Evolutionary conservation across 2,113 vertebrate genomes (phyloP).

Genomic region (Antechinus flavipes): DNA sequence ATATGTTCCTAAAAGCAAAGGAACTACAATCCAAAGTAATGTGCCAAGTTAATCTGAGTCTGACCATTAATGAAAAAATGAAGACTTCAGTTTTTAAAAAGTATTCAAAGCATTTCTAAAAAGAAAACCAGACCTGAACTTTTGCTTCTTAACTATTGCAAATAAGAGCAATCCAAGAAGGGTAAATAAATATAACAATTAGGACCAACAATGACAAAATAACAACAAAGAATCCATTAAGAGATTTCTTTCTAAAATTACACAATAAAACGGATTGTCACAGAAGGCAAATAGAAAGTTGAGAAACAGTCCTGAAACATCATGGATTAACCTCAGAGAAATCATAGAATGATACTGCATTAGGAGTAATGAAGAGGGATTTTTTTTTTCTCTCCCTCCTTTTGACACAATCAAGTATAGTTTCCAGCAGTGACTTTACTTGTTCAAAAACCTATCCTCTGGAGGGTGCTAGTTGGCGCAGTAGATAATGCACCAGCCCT

Average conservation of each 20-base stretch:
- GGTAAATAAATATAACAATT: neutral
- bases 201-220: neutral
- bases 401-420: neutral
- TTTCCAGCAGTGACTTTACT: neutral
- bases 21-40: neutral
- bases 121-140: neutral
- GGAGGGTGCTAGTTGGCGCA: too few relatives aligned
- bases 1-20: neutral
- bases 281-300: neutral
- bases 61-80: neutral
- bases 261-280: neutral
- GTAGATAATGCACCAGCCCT: too few relatives aligned
- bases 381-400: neutral
- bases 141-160: neutral
- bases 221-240: neutral
- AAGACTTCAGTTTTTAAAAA: neutral
- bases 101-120: neutral
- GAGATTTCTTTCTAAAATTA: neutral
- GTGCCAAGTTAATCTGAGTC: neutral
- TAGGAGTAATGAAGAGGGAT: neutral
- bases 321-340: neutral
- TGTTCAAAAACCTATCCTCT: neutral
- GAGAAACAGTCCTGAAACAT: neutral
- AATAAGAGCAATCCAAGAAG: neutral
- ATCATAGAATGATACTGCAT: neutral